Evolutionary conservation across 1,140 invertebrate species (phyloP).

Genomic region (Drosophila simulans): DNA sequence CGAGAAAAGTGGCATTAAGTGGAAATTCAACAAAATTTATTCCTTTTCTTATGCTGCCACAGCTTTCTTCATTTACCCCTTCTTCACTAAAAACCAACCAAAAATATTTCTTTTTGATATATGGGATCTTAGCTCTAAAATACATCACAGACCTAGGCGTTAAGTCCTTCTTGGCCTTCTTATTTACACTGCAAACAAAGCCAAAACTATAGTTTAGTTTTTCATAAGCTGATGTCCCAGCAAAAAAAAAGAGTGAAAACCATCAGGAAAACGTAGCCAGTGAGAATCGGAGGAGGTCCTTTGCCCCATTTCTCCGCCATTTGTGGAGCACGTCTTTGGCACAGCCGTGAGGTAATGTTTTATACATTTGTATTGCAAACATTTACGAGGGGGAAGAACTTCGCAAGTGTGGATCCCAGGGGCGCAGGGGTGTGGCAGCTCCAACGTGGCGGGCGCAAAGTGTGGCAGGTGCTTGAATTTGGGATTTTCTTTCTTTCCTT

Average conservation of each 20-base stretch:
- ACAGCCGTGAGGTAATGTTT: constrained; percentile 62
- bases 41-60: too few relatives aligned
- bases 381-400: constrained; percentile 50
- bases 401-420: neutral
- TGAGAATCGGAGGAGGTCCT: neutral
- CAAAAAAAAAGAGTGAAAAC: neutral
- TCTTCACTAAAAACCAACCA: neutral
- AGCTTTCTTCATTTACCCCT: neutral
- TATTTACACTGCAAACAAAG: neutral
- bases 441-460: constrained; percentile 74
- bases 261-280: constrained; percentile 41
- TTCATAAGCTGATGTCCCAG: constrained; percentile 7
- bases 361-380: constrained; percentile 69
- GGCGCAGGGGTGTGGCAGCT: constrained; percentile 16
- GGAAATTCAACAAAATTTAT: constrained; percentile 1
- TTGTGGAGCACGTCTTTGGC: constrained; percentile 66
- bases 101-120: neutral
- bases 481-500: constrained; percentile 51
- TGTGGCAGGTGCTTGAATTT: constrained; percentile 81
- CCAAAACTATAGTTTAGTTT: constrained; percentile 23
- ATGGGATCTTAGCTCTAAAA: neutral
- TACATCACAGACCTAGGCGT: neutral
- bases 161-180: neutral
- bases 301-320: constrained; percentile 6
- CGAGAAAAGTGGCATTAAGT: neutral